Percentiles rank a stretch among this genome's conserved stretches.
Evolutionary conservation across 2,113 vertebrate species (phyloP).

Genomic region (Xyliphius kryptos): DNA sequence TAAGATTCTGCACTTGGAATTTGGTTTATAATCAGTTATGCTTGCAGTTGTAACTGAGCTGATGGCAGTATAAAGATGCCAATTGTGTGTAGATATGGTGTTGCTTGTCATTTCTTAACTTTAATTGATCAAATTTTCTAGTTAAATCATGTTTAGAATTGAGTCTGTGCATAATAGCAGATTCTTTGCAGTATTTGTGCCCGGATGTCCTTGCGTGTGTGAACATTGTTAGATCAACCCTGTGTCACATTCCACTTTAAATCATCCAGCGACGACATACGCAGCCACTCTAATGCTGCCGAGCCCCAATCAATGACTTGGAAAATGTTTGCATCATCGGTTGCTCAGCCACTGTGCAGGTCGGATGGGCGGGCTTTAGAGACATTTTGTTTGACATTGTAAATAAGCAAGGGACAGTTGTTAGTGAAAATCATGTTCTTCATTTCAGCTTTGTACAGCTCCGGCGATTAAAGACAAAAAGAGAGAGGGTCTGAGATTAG

Average conservation of each 20-base stretch:
- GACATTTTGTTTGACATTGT: conserved; percentile 80
- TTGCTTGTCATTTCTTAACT: too few relatives aligned
- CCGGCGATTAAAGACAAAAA: conserved; percentile 44
- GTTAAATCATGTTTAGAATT: too few relatives aligned
- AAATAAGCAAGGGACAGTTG: conserved; percentile 75
- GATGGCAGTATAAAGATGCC: background rate
- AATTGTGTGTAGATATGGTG: too few relatives aligned
- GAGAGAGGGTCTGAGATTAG: conserved; percentile 49
- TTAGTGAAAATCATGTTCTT: conserved; percentile 64
- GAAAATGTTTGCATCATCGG: conserved; percentile 52
- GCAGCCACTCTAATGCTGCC: conserved; percentile 53
- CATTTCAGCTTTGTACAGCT: conserved; percentile 54
- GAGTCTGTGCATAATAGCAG: background rate
- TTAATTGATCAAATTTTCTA: background rate
- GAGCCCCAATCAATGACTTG: conserved; percentile 49
- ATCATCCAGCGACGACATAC: conserved; percentile 71
- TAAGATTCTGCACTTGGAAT: too few relatives aligned
- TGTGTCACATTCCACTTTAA: conserved; percentile 68
- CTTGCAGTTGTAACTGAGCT: too few relatives aligned
- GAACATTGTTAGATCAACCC: conserved; percentile 56
- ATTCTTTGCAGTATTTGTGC: conserved; percentile 30
- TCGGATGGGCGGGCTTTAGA: conserved; percentile 58
- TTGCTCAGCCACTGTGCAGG: conserved; percentile 48
- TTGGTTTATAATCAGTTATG: too few relatives aligned
- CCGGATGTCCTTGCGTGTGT: conserved; percentile 50